phyloP scores from a whole-genome alignment of 2,888 invertebrate species.

The Elysia crispata region DNA sequence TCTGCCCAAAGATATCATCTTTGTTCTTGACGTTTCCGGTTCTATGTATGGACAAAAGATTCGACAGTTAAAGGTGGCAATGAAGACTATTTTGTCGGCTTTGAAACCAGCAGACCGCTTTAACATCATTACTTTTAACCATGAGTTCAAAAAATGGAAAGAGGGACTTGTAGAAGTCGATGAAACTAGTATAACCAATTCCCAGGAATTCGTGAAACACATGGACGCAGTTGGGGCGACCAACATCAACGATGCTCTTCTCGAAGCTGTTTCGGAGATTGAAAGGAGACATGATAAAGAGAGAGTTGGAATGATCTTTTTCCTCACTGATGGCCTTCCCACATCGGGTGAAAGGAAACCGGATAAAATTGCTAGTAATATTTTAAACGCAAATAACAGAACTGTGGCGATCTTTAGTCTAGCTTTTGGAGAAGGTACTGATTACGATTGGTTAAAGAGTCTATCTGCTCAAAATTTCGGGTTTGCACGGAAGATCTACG shows the following conservation, averaged over 20 bases:
- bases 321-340: slow-evolving; percentile 79
- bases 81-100: slow-evolving; percentile 63
- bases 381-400: slow-evolving; percentile 56
- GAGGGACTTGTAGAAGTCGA: slow-evolving; percentile 54
- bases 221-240: slow-evolving; percentile 62
- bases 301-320: slow-evolving; percentile 72
- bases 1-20: slow-evolving; percentile 83
- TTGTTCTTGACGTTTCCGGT: slow-evolving; percentile 87
- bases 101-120: slow-evolving; percentile 64
- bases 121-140: slow-evolving; percentile 64
- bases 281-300: slow-evolving; percentile 45
- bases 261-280: slow-evolving; percentile 58
- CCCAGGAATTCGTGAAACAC: slow-evolving; percentile 55
- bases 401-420: slow-evolving; percentile 82
- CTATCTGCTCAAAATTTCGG: slow-evolving; percentile 84
- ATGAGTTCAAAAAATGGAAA: slow-evolving; percentile 57
- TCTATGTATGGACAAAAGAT: slow-evolving; percentile 85
- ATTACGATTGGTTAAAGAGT: slow-evolving; percentile 83
- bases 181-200: slow-evolving; percentile 51
- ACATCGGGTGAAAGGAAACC: slow-evolving; percentile 74
- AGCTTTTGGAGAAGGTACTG: slow-evolving; percentile 85
- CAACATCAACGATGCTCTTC: slow-evolving; percentile 63
- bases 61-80: slow-evolving; percentile 80
- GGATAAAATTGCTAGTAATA: slow-evolving; percentile 66
- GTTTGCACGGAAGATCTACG: slow-evolving; percentile 86